Evolutionary conservation across 2,888 invertebrate genomes (phyloP).

Genomic region (Yponomeuta sedellus): DNA sequence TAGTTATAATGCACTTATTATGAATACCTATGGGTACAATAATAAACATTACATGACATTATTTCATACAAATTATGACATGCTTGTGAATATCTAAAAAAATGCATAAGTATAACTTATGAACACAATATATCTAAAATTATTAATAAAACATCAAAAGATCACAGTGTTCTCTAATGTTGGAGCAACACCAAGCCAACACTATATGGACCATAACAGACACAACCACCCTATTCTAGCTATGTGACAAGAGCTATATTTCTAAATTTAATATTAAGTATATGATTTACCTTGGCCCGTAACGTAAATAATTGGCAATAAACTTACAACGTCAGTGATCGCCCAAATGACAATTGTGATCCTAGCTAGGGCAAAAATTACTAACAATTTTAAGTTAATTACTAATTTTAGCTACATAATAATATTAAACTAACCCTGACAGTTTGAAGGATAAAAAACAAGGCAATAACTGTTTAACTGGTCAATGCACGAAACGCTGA

Average conservation of each 20-base stretch:
- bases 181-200: neutral
- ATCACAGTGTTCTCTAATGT: conserved; percentile 9
- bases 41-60: neutral
- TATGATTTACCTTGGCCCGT: neutral
- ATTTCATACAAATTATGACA: neutral
- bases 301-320: no score
- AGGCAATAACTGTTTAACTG: no score
- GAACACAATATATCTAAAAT: conserved; percentile 12
- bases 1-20: neutral
- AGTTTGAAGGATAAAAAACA: no score
- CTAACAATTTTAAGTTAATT: no score
- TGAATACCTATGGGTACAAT: conserved; percentile 1
- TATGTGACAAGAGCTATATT: neutral
- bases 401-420: no score
- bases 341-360: no score
- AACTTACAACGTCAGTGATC: no score
- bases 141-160: conserved; percentile 4
- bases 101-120: conserved; percentile 9
- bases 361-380: no score
- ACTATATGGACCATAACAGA: neutral
- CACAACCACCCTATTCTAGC: conserved; percentile 1
- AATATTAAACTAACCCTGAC: no score
- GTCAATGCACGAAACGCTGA: no score
- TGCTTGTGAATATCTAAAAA: conserved; percentile 3
- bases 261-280: neutral